Evolutionary conservation across 2,888 invertebrate species (phyloP).

Genomic region (Leucophenga maculata): DNA sequence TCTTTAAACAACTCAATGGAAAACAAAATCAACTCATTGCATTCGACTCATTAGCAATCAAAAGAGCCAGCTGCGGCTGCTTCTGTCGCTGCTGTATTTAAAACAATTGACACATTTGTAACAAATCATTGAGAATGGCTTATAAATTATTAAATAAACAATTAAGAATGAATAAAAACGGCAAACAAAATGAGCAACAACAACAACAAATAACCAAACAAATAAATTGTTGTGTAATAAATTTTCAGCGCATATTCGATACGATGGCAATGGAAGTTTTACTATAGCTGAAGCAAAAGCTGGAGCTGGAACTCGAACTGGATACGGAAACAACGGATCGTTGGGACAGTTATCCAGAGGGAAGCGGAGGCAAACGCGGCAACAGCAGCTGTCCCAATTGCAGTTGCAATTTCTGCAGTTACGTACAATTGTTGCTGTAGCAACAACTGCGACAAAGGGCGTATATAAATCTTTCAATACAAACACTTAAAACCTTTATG

Average conservation of each 20-base stretch:
- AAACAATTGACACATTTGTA: slow-evolving; percentile 18
- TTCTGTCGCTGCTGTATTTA: neutral
- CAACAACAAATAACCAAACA: neutral
- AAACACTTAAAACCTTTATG: slow-evolving; percentile 25
- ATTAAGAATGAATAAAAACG: slow-evolving; percentile 13
- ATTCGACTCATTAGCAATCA: neutral
- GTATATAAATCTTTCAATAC: slow-evolving; percentile 25
- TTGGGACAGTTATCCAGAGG: too few relatives aligned
- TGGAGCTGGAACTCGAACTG: neutral
- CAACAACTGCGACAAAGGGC: slow-evolving; percentile 9
- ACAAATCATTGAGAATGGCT: slow-evolving; percentile 18
- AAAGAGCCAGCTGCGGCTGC: neutral
- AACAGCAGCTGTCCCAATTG: neutral
- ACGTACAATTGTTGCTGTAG: slow-evolving; percentile 14
- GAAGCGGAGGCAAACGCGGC: neutral
- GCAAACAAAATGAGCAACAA: slow-evolving; percentile 3
- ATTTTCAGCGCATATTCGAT: slow-evolving; percentile 3
- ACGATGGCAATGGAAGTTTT: neutral
- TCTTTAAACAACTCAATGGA: too few relatives aligned
- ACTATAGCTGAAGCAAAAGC: too few relatives aligned
- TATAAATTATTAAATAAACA: slow-evolving; percentile 20
- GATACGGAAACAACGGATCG: neutral
- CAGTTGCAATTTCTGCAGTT: slow-evolving; percentile 1
- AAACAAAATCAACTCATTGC: slow-evolving; percentile 3
- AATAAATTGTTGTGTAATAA: slow-evolving; percentile 1